Conservation (phyloP, 2,113 vertebrate genomes). For the Ranitomeya variabilis region DNA sequence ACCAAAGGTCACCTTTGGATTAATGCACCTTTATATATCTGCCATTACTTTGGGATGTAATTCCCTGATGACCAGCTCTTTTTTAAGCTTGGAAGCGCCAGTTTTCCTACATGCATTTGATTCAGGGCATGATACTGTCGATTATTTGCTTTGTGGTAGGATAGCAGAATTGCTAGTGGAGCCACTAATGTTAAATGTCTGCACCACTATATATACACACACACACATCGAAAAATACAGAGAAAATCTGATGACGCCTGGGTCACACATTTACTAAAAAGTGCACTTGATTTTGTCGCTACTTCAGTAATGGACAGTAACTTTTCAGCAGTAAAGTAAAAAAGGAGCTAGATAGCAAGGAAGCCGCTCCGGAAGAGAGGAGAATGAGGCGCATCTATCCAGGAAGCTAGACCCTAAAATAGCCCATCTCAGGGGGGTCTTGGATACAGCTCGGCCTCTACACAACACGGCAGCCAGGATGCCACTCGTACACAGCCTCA, state of each 20-base stretch:
- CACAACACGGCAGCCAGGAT: background rate
- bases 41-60: too few relatives aligned
- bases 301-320: background rate
- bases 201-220: background rate
- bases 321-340: background rate
- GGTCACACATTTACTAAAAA: background rate
- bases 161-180: background rate
- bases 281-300: background rate
- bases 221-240: background rate
- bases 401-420: constrained; percentile 49
- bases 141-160: too few relatives aligned
- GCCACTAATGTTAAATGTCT: background rate
- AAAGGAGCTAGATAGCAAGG: constrained; percentile 31
- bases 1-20: too few relatives aligned
- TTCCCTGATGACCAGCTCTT: too few relatives aligned
- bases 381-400: constrained; percentile 49
- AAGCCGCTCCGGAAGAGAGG: constrained; percentile 43
- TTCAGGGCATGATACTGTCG: too few relatives aligned
- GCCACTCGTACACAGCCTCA: background rate
- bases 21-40: too few relatives aligned
- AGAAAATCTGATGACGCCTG: background rate
- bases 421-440: constrained; percentile 25
- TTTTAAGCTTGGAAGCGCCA: too few relatives aligned
- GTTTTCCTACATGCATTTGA: too few relatives aligned
- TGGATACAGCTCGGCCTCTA: background rate